These are phyloP conservation scores for Cantharis lateralis DNA, from an alignment of 2,888 invertebrate species.

Conservation along the genomic window DNA sequence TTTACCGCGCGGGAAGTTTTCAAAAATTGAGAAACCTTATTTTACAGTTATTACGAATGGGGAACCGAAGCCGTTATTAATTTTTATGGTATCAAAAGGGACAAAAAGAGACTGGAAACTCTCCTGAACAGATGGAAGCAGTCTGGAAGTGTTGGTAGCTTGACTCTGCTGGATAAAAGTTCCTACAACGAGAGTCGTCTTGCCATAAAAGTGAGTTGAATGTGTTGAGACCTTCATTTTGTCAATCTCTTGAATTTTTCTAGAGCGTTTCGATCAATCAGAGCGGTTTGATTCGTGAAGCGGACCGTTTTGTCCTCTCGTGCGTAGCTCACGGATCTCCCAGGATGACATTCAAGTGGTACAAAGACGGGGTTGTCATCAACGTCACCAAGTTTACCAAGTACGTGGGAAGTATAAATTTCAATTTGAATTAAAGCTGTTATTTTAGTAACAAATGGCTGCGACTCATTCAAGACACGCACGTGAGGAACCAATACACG, in stretches of 20 bases:
- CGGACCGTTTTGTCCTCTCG: constrained; percentile 76
- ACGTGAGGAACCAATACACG: constrained; percentile 64
- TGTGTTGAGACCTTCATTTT: not conserved
- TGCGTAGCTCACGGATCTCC: constrained; percentile 80
- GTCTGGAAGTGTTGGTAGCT: constrained; percentile 63
- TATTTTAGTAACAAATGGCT: constrained; percentile 68
- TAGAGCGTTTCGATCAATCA: constrained; percentile 62
- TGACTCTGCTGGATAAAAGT: constrained; percentile 67
- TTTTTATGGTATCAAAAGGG: constrained; percentile 59
- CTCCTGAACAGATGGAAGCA: constrained; percentile 65
- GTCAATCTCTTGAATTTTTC: not conserved
- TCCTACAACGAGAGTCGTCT: constrained; percentile 74
- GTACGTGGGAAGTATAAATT: constrained; percentile 54
- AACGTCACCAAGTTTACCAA: constrained; percentile 76
- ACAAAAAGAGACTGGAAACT: constrained; percentile 60
- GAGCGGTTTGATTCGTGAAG: constrained; percentile 63
- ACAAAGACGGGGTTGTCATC: constrained; percentile 77
- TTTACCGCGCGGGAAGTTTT: not conserved
- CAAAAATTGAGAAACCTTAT: not conserved
- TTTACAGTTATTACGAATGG: constrained; percentile 50
- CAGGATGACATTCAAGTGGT: constrained; percentile 77
- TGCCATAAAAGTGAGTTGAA: constrained; percentile 65
- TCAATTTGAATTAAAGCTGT: not conserved
- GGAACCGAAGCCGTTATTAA: constrained; percentile 61
- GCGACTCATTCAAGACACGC: constrained; percentile 57